Evolutionary conservation across 2,888 invertebrate genomes (phyloP), one percentile per base, ranked within the genome.

Genomic region (Galeopsomyia nigrocyanea): DNA sequence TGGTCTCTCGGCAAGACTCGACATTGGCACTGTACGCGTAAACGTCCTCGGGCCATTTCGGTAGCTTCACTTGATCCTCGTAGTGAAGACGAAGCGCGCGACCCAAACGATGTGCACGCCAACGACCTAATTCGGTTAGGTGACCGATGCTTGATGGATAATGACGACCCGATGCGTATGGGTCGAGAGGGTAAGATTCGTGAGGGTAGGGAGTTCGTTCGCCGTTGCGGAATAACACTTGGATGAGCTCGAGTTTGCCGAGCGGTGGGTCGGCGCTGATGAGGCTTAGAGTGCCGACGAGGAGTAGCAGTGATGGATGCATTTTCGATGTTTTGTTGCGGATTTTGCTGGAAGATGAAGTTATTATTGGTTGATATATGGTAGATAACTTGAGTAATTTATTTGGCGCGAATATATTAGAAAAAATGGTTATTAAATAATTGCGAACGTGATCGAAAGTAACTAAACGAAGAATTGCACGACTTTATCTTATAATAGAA

Each of bases 181-280:
- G 70, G 21, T 70, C 70, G 16, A 3, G n/a, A 0, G 71, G 71
- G 49, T 71, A 71, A 21, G 31, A 46, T 50, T 71, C 71, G 5
- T 22, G n/a, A 1, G 46, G 31, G 50, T n/a, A 6, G 10, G 72
- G 60, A 10, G 53, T 50, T 0, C 63, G 68, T 31, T 72, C 68
- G 31, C 68, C 68, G 22, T 68, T 50, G 1, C 72, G 68, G 21
- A 72, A 58, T 0, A 72, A 13, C 13, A 72, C 14, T 21, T 72
- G 72, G 3, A 68, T 53, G 46, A 72, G 64, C 46, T 72, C 72
- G n/a, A 72, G 49, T 17, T 65, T 51, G 53, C 26, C n/a, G 21
- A 26, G 16, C 10, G 22, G n/a, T n/a, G 17, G 1, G 3, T 26
- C 26, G 26, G 26, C 5, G 26, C 26, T 5, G 26, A 26, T 5